Conservation (phyloP, 2,797 vertebrate species). For the Luscinia megarhynchos region DNA sequence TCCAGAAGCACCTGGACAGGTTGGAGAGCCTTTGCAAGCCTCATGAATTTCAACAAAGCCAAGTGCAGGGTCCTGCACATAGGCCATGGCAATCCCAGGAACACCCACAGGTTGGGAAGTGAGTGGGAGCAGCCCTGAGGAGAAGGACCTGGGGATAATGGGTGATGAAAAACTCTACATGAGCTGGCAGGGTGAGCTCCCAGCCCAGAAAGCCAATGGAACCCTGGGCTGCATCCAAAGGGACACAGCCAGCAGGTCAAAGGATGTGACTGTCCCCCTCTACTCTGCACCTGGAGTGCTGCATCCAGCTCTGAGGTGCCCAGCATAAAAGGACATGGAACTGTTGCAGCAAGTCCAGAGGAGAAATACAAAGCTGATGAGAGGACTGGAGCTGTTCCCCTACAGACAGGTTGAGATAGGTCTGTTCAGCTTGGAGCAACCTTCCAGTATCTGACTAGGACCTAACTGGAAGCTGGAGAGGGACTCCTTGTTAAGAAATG, state of each 20-base stretch:
- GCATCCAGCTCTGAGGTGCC: too few relatives aligned
- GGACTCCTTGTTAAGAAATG: not conserved
- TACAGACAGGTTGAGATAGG: not conserved
- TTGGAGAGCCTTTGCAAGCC: not conserved
- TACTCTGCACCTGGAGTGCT: not conserved
- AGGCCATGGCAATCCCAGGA: accelerated
- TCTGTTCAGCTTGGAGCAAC: not conserved
- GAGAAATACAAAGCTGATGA: not conserved
- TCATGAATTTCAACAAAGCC: not conserved
- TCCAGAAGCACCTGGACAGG: not conserved
- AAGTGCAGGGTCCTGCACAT: not conserved
- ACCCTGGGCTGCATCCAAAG: not conserved
- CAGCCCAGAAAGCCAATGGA: not conserved
- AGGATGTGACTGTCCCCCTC: not conserved
- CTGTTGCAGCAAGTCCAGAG: not conserved
- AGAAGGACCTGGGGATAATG: not conserved
- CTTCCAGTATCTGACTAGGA: not conserved
- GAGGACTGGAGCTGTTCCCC: not conserved
- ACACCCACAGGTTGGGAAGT: accelerated
- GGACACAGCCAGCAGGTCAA: not conserved
- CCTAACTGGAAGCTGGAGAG: accelerated
- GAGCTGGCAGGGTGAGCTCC: accelerated
- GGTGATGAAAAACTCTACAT: not conserved
- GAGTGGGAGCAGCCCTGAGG: not conserved
- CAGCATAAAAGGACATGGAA: not conserved